Evolutionary conservation across 2,797 vertebrate genomes (phyloP).

Genomic region (Cynopterus sphinx): DNA sequence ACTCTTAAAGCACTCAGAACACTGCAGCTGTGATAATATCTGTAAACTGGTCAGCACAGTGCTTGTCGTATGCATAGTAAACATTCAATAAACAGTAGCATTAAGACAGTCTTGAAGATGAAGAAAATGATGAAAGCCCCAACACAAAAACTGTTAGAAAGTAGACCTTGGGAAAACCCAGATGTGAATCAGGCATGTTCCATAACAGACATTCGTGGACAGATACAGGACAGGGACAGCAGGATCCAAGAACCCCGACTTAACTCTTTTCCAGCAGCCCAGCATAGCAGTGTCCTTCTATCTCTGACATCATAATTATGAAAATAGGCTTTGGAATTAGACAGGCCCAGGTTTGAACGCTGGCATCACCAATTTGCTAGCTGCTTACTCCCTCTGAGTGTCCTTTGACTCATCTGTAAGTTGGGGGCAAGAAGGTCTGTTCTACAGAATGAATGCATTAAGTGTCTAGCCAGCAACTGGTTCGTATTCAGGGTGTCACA

Average conservation of each 20-base stretch:
- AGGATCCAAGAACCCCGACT: rapidly evolving
- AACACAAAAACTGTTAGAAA: background rate
- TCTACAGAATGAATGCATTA: rapidly evolving
- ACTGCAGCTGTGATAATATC: background rate
- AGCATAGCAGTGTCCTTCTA: background rate
- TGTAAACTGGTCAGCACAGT: too few relatives aligned
- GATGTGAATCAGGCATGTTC: background rate
- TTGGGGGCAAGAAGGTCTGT: background rate
- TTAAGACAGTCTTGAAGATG: background rate
- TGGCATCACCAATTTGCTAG: background rate
- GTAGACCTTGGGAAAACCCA: background rate
- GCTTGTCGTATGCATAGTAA: background rate
- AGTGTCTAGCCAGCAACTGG: background rate
- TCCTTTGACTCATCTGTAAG: background rate
- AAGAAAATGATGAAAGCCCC: background rate
- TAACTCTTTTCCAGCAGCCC: too few relatives aligned
- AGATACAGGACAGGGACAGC: background rate
- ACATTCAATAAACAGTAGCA: background rate
- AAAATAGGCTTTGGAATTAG: background rate
- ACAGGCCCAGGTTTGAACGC: background rate
- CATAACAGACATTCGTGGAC: rapidly evolving
- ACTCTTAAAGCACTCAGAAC: background rate
- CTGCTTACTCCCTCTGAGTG: rapidly evolving
- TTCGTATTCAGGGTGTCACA: background rate
- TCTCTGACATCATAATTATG: rapidly evolving